These are phyloP conservation scores for Nemapogon koenigi DNA, from an alignment of 2,888 invertebrate genomes.

Conservation along the genomic window DNA sequence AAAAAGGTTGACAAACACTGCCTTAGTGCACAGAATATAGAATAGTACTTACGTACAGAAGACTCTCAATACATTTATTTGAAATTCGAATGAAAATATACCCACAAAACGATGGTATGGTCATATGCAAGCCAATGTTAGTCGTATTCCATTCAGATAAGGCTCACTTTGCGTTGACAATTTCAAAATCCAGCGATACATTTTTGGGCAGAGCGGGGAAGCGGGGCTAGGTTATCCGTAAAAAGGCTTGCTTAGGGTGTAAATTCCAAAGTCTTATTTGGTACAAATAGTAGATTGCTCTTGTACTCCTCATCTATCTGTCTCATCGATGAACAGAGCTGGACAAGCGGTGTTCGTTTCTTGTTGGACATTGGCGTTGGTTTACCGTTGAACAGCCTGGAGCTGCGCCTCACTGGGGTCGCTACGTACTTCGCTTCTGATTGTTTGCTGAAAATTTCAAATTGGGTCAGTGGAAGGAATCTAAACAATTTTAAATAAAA, in stretches of 20 bases:
- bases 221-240: no score
- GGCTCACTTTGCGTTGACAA: no score
- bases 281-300: constrained; percentile 1
- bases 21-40: no score
- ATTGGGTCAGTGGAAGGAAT: background rate
- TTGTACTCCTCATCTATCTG: constrained; percentile 3
- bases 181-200: no score
- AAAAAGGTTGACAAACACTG: no score
- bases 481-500: constrained; percentile 13
- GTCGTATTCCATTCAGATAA: no score
- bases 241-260: constrained; percentile 3
- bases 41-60: no score
- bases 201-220: no score
- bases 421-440: constrained; percentile 17
- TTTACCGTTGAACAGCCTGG: constrained; percentile 21
- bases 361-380: constrained; percentile 16
- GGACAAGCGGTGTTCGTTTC: constrained; percentile 7
- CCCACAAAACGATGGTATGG: no score
- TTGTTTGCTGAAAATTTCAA: constrained; percentile 19
- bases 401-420: constrained; percentile 29
- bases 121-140: no score
- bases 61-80: no score
- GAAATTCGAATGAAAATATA: no score
- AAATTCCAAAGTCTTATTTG: constrained; percentile 4
- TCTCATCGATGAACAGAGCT: constrained; percentile 1